Base-by-base conservation (phyloP, 2,888 invertebrate species). In the Antitype chi region DNA sequence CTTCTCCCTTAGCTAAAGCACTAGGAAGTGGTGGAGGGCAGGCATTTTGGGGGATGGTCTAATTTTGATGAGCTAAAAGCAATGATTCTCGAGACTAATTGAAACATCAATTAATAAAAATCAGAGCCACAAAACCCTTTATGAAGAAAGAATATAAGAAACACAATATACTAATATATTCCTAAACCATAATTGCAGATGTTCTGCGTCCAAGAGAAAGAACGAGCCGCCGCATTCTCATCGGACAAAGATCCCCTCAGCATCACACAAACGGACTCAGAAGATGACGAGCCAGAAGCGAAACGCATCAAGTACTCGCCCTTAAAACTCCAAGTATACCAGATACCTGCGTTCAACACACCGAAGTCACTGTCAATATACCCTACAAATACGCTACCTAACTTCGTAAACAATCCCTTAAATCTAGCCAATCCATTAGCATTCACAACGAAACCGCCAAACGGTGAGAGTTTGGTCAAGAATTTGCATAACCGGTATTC, bases 131-230 rank as follows among this genome's bases (percentile, higher is more conserved):
- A 23, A 23, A 60, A 60, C 5, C 28, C 28, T 25, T 25, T 25
- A 2, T 32, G 32, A 64, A 64, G 17, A 25, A 15, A n/a, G n/a
- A n/a, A 2, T n/a, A n/a, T 64, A 2, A 5, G 43, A 17, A 25
- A 20, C 15, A n/a, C 9, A 43, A 20, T 25, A 17, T 8, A 49
- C 8, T 59, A n/a, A 63, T 0, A 25, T n/a, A 32, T 49, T 32
- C 5, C 2, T 49, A 5, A 32, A 32, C 4, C 4, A 25, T 0
- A 23, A 25, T 90, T 91, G 5, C 94, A 96, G 96, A 96, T 96
- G 96, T 96, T 96, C 82, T 96, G 96, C 81, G 78, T 96, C 2
- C 96, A 96, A 94, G 96, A 96, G 78, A 93, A 93, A 2, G 95
- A 96, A 49, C 87, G 88, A 0, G 75, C 87, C 0, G 82, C 88